Base-by-base conservation (phyloP, 2,113 vertebrate genomes). In the Varanus komodoensis region DNA sequence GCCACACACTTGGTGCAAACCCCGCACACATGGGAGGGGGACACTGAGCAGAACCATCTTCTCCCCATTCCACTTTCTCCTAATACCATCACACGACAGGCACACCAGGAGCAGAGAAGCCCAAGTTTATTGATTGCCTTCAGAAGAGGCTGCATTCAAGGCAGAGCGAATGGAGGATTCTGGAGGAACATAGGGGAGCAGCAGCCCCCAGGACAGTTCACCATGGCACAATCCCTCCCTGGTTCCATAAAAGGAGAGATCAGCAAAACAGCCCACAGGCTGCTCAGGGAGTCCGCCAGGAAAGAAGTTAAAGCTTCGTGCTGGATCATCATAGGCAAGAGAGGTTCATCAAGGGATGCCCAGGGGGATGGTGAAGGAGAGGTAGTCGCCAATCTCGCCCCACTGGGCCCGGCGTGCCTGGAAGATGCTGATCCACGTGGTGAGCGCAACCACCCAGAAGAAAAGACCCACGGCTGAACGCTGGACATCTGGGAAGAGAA, bases 331-430 rank as follows among this genome's bases (percentile, higher is more conserved):
- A 79, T 6, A 32, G 44, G 79, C 11, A 19, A 73, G 73, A 50
- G 67, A 50, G 81, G 68, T 23, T 6, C 67, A 34, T 97, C 91
- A 98, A 34, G 97, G 97, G n/a, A 95, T 98, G 48, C 98, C 98
- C 52, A 98, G 94, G 1, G 98, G 98, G 90, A 99, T 99, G 44
- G 98, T 99, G 92, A 99, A 99, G 85, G 98, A 99, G 14, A 99
- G 97, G 91, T 98, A 97, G 93, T 99, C 98, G 7, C 98, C 98
- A 87, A 98, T 95, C 80, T 97, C 98, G 0, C 98, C 98, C 98
- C 98, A 99, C 81, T 96, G 91, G 34, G 98, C 97, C 90, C 98
- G 97, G 96, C 96, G 98, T 87, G 98, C 98, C 95, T 99, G 98
- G 94, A 97, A 99, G 91, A 99, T 97, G 61, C 97, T 97, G 89